phyloP scores from a whole-genome alignment of 2,888 invertebrate genomes.

The Lissonota sp. region DNA sequence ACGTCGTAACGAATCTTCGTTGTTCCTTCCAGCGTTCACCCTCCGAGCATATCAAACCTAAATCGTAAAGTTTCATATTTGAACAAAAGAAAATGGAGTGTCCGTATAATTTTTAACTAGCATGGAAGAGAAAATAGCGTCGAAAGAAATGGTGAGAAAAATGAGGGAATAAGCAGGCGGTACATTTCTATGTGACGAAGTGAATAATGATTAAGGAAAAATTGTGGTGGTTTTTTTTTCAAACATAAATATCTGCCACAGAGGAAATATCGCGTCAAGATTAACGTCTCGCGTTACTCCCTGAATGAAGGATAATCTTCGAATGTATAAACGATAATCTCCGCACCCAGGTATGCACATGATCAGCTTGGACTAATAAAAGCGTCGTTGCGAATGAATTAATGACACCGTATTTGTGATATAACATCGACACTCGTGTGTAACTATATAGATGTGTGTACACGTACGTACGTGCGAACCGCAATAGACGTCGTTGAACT shows the following conservation, averaged over 20 bases:
- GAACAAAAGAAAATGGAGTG: too few species aligned
- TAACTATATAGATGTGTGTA: not conserved
- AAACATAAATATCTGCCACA: slow-evolving; percentile 65
- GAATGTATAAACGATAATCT: slow-evolving; percentile 81
- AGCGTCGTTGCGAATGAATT: slow-evolving; percentile 56
- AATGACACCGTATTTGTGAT: slow-evolving; percentile 46
- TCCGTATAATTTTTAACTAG: too few species aligned
- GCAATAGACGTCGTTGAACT: slow-evolving; percentile 60
- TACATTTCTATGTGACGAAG: not conserved
- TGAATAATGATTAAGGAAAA: too few species aligned
- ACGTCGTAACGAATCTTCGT: slow-evolving; percentile 89
- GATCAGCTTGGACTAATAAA: slow-evolving; percentile 51
- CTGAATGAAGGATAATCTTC: slow-evolving; percentile 81
- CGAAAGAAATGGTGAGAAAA: not conserved
- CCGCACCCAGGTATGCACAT: slow-evolving; percentile 65
- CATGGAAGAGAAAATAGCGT: not conserved
- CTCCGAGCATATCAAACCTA: slow-evolving; percentile 93
- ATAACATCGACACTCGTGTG: slow-evolving; percentile 25
- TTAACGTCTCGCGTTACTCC: slow-evolving; percentile 73
- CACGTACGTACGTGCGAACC: slow-evolving; percentile 16
- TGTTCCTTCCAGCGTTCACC: slow-evolving; percentile 94
- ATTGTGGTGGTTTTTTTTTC: too few species aligned
- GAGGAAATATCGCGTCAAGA: slow-evolving; percentile 71
- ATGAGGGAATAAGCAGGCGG: not conserved
- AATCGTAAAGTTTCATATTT: not conserved